Percentiles rank a stretch among this genome's conserved stretches.
These are phyloP conservation scores for Colletes collaris DNA, from an alignment of 2,888 invertebrate species.

Conservation along the genomic window DNA sequence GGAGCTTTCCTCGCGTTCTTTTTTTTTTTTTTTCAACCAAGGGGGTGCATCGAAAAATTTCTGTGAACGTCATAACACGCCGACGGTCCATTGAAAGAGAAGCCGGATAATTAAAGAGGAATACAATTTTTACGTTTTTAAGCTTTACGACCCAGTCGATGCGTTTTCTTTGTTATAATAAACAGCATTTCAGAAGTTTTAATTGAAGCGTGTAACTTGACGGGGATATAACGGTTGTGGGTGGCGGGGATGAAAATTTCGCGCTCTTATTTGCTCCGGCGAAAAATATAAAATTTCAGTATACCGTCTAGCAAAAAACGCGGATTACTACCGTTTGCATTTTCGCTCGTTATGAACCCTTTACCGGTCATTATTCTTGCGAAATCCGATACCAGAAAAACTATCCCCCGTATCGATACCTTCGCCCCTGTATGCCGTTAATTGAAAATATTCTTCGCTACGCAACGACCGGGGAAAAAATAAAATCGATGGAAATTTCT, in stretches of 20 bases:
- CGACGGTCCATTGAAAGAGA: constrained; percentile 25
- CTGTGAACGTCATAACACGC: constrained; percentile 14
- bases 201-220: constrained; percentile 45
- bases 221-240: constrained; percentile 34
- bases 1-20: background rate
- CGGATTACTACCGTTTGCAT: constrained; percentile 53
- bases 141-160: constrained; percentile 26
- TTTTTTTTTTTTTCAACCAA: constrained; percentile 18
- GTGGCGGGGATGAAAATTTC: constrained; percentile 43
- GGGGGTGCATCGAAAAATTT: constrained; percentile 31
- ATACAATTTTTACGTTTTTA: constrained; percentile 37
- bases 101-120: constrained; percentile 48
- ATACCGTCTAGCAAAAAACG: constrained; percentile 59
- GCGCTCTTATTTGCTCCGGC: constrained; percentile 61
- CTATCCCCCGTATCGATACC: constrained; percentile 49
- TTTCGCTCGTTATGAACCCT: constrained; percentile 60
- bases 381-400: constrained; percentile 63
- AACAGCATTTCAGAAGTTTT: constrained; percentile 51
- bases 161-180: constrained; percentile 45
- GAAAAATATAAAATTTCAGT: constrained; percentile 67
- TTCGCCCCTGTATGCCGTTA: constrained; percentile 44
- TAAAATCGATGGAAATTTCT: constrained; percentile 40
- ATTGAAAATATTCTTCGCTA: constrained; percentile 61
- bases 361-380: constrained; percentile 66
- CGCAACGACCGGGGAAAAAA: constrained; percentile 31